Percentiles rank a stretch among this genome's conserved stretches.
Conservation (phyloP, 2,113 vertebrate genomes). For the Ictalurus punctatus region DNA sequence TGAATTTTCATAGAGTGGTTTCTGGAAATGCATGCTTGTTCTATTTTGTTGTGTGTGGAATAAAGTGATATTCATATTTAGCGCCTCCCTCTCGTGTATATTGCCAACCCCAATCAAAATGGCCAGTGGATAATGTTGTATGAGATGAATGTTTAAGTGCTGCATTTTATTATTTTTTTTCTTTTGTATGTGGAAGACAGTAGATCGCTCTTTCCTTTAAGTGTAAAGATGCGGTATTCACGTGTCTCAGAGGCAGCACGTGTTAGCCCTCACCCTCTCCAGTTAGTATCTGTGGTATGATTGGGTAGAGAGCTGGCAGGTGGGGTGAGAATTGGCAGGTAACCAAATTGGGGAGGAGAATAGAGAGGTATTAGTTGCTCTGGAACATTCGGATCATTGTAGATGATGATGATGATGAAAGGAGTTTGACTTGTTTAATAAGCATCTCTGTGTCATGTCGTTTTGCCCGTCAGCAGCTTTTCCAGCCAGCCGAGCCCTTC, state of each 20-base stretch:
- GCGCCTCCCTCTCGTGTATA: neutral
- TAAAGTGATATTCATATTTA: neutral
- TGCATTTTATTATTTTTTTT: neutral
- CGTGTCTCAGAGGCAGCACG: neutral
- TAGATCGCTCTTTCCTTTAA: too few species aligned
- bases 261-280: neutral
- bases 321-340: neutral
- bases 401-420: neutral
- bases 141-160: neutral
- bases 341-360: neutral
- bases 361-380: neutral
- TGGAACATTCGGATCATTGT: neutral
- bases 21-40: neutral
- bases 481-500: conserved; percentile 79
- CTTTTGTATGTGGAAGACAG: neutral
- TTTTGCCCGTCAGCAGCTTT: conserved; percentile 70
- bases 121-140: neutral
- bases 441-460: neutral
- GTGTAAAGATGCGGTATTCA: neutral
- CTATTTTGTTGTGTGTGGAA: neutral
- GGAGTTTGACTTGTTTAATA: neutral
- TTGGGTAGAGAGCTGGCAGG: neutral
- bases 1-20: neutral
- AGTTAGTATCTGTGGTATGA: conserved; percentile 41
- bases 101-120: neutral